Percentiles rank a stretch among this genome's conserved stretches.
These are phyloP conservation scores for Zootermopsis nevadensis DNA, from an alignment of 2,888 invertebrate species.

Conservation along the genomic window DNA sequence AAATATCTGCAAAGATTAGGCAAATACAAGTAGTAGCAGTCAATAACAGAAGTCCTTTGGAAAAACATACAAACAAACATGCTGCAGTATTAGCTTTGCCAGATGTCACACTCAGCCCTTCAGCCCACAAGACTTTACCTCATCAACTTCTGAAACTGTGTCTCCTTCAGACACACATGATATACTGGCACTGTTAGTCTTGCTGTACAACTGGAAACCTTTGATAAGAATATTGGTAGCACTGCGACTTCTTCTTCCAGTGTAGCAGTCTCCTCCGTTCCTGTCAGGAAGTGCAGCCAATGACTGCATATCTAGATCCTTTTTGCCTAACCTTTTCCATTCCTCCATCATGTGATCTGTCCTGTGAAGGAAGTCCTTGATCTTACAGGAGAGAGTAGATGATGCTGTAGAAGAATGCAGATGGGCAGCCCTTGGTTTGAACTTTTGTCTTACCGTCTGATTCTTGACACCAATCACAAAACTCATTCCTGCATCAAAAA, in stretches of 20 bases:
- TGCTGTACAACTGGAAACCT: conserved; percentile 71
- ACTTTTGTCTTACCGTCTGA: conserved; percentile 44
- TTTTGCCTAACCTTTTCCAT: conserved; percentile 79
- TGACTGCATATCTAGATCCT: conserved; percentile 63
- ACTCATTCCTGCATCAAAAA: conserved; percentile 84
- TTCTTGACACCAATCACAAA: conserved; percentile 73
- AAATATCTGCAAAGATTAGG: background rate
- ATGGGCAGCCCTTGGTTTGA: conserved; percentile 77
- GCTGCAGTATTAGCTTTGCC: no score
- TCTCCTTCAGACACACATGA: conserved; percentile 39
- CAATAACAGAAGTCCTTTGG: no score
- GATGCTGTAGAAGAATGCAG: conserved; percentile 82
- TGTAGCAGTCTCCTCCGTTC: conserved; percentile 49
- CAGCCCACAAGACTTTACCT: conserved; percentile 50
- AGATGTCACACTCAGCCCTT: background rate
- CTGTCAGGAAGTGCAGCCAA: conserved; percentile 48
- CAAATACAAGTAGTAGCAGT: background rate
- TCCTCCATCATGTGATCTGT: conserved; percentile 92
- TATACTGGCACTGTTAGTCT: conserved; percentile 8
- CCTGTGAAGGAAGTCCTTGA: conserved; percentile 81
- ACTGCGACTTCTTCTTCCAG: conserved; percentile 74
- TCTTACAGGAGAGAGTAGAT: conserved; percentile 78
- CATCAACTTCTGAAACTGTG: conserved; percentile 53
- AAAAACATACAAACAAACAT: background rate
- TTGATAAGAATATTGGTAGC: conserved; percentile 87